phyloP scores from a whole-genome alignment of 2,113 vertebrate species.

The Montifringilla adamsi region DNA sequence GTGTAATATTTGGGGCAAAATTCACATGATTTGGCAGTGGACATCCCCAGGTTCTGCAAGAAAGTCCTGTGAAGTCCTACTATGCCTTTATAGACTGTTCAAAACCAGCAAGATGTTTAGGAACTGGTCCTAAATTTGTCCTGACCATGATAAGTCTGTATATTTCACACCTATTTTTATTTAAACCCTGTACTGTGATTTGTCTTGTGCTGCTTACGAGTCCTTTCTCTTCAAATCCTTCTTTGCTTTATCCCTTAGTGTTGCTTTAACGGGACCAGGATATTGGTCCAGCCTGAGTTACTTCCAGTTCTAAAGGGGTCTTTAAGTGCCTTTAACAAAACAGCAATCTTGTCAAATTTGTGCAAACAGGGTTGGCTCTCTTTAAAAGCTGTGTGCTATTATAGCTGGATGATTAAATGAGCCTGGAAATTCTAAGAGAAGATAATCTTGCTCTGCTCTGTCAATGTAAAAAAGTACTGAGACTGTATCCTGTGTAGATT shows the following conservation, averaged over 20 bases:
- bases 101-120: background rate
- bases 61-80: background rate
- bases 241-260: background rate
- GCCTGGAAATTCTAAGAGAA: slow-evolving; percentile 39
- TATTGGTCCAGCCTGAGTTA: background rate
- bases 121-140: background rate
- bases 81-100: background rate
- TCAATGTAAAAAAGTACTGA: slow-evolving; percentile 33
- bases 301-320: background rate
- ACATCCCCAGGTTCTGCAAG: background rate
- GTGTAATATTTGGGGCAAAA: background rate
- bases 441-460: slow-evolving; percentile 32
- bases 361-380: background rate
- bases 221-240: background rate
- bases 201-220: background rate
- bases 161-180: background rate
- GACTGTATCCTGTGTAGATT: slow-evolving; percentile 11
- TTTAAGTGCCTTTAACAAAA: slow-evolving; percentile 38
- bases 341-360: slow-evolving; percentile 23
- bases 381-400: slow-evolving; percentile 18
- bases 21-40: background rate
- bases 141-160: background rate
- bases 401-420: slow-evolving; percentile 23
- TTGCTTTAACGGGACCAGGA: background rate
- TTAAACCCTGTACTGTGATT: background rate